phyloP scores from a whole-genome alignment of 2,797 vertebrate genomes.

The Streptopelia turtur region DNA sequence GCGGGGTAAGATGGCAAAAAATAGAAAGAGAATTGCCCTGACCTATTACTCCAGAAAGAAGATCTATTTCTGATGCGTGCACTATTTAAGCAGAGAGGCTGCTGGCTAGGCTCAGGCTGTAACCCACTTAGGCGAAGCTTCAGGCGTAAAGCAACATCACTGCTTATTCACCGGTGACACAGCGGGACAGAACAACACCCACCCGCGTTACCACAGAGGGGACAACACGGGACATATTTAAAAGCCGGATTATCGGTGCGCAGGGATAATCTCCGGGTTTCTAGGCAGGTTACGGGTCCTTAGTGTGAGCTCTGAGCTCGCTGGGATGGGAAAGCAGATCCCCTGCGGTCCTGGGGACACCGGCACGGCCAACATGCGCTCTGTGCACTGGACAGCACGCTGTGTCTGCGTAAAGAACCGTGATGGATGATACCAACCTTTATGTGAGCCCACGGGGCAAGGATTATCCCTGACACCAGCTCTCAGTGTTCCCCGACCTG shows the following conservation, averaged over 20 bases:
- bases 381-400: not conserved
- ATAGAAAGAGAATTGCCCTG: not conserved
- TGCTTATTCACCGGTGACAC: not conserved
- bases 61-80: not conserved
- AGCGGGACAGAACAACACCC: not conserved
- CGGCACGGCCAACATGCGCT: rapidly evolving
- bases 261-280: not conserved
- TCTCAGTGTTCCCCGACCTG: rapidly evolving
- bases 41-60: not conserved
- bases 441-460: not conserved
- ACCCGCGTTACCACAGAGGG: not conserved
- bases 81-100: not conserved
- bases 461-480: not conserved
- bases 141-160: conserved; percentile 1
- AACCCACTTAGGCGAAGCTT: conserved; percentile 51
- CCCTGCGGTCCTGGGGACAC: not conserved
- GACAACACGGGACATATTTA: rapidly evolving
- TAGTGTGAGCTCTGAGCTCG: not conserved
- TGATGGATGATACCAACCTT: not conserved
- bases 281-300: rapidly evolving
- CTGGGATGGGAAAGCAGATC: not conserved
- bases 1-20: not conserved
- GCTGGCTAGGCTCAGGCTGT: not conserved
- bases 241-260: not conserved
- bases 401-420: not conserved